These are phyloP conservation scores for Digitonthophagus gazella DNA, from an alignment of 2,888 invertebrate species.

Conservation along the genomic window DNA sequence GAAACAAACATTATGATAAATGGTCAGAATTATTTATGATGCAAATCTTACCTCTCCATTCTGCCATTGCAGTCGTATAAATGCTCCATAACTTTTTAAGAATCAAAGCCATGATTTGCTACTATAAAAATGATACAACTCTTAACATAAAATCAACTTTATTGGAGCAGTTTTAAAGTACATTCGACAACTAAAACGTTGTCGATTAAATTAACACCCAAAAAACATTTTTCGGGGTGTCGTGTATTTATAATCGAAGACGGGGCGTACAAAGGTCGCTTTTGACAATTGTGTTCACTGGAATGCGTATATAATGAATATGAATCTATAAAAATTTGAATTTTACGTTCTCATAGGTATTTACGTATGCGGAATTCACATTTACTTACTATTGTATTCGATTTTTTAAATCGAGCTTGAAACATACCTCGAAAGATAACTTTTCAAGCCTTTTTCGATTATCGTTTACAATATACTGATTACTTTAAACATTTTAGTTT, in stretches of 20 bases:
- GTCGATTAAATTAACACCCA: not conserved
- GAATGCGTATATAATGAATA: not conserved
- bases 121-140: not conserved
- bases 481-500: too few species aligned
- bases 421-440: not conserved
- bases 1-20: constrained; percentile 34
- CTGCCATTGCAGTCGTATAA: constrained; percentile 8
- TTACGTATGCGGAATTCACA: not conserved
- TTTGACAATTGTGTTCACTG: not conserved
- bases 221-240: not conserved
- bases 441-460: too few species aligned
- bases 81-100: constrained; percentile 1
- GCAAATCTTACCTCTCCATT: constrained; percentile 13
- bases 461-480: too few species aligned
- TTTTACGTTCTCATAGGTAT: not conserved
- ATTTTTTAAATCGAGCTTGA: not conserved
- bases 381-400: not conserved
- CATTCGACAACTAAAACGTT: not conserved
- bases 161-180: not conserved
- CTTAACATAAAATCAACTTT: not conserved
- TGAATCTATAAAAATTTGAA: not conserved
- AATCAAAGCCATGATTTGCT: constrained; percentile 11
- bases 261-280: not conserved
- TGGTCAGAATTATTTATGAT: not conserved
- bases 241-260: not conserved